Percentiles rank a stretch among this genome's conserved stretches.
phyloP scores from a whole-genome alignment of 2,797 vertebrate species.

The Amblyopsis hoosieri region DNA sequence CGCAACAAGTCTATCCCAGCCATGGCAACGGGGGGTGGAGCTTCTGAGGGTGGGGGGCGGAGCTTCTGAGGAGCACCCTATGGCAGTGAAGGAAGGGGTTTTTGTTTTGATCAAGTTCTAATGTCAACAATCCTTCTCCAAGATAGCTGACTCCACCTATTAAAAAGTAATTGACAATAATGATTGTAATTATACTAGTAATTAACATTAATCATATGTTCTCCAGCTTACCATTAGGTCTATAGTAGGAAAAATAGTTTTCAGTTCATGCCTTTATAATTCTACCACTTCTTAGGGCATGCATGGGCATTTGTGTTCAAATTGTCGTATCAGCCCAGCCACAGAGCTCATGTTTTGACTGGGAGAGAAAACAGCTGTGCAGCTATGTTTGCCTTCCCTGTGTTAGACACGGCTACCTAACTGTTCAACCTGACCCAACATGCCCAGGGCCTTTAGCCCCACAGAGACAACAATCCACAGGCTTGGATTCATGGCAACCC shows the following conservation, averaged over 20 bases:
- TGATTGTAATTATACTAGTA: no score
- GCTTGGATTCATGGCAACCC: slow-evolving; percentile 56
- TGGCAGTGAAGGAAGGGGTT: no score
- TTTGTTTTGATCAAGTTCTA: no score
- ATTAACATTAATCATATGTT: no score
- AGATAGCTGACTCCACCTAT: no score
- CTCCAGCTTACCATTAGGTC: no score
- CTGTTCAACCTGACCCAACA: slow-evolving; percentile 40
- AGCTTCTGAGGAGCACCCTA: no score
- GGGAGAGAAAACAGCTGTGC: slow-evolving; percentile 32
- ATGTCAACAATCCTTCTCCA: no score
- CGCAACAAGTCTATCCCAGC: no score
- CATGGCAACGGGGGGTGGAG: no score
- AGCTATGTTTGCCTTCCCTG: slow-evolving; percentile 57
- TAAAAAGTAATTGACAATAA: no score
- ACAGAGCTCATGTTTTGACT: slow-evolving; percentile 48
- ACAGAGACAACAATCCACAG: slow-evolving; percentile 41
- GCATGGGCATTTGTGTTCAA: neutral
- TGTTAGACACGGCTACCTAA: slow-evolving; percentile 25
- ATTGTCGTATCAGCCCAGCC: slow-evolving; percentile 13
- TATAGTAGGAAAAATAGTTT: neutral
- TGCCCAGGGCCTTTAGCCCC: slow-evolving; percentile 44
- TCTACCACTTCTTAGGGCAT: neutral
- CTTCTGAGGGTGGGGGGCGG: no score
- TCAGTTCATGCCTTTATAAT: neutral